Evolutionary conservation across 2,888 invertebrate genomes (phyloP).

Genomic region (Euzetes globulus): DNA sequence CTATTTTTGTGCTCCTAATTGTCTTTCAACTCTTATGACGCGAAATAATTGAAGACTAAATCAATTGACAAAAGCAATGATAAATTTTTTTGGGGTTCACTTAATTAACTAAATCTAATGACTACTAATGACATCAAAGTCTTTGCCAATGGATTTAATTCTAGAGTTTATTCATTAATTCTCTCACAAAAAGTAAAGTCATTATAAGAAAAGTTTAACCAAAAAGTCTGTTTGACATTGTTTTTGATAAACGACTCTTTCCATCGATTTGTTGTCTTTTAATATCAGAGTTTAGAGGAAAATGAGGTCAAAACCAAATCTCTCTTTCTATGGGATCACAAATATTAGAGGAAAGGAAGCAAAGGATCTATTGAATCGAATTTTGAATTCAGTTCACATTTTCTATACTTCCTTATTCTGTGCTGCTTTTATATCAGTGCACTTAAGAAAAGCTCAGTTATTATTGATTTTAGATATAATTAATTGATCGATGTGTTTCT

Average conservation of each 20-base stretch:
- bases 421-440: too few species aligned
- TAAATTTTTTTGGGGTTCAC: too few species aligned
- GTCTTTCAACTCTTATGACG: neutral
- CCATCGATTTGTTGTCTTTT: neutral
- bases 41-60: too few species aligned
- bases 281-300: neutral
- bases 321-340: neutral
- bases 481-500: neutral
- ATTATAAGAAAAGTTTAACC: neutral
- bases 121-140: neutral
- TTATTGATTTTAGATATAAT: neutral
- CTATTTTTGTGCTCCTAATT: neutral
- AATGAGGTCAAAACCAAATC: slow-evolving; percentile 6
- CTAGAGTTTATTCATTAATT: slow-evolving; percentile 1
- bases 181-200: neutral
- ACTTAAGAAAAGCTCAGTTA: neutral
- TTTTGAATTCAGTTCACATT: too few species aligned
- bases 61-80: too few species aligned
- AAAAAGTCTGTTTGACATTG: neutral
- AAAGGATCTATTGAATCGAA: neutral
- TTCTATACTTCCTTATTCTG: too few species aligned
- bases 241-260: neutral
- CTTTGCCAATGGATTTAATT: neutral
- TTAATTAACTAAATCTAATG: neutral
- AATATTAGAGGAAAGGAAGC: neutral